phyloP scores from a whole-genome alignment of 2,113 vertebrate species.

The Psammodynastes pulverulentus region DNA sequence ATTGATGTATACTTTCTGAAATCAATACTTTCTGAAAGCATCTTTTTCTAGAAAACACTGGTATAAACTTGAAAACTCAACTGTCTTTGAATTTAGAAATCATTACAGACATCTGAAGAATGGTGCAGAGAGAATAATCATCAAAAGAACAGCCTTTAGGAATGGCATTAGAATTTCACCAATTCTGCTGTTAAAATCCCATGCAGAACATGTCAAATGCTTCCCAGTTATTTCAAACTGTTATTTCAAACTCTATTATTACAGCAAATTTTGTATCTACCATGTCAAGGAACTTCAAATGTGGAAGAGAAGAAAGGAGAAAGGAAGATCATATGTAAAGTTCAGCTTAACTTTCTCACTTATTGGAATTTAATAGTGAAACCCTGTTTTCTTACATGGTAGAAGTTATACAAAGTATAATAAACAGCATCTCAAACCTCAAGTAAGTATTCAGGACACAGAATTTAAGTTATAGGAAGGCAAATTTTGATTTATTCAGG shows the following conservation, averaged over 20 bases:
- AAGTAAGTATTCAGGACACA: not conserved
- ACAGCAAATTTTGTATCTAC: not conserved
- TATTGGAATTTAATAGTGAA: not conserved
- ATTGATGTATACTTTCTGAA: not conserved
- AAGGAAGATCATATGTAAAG: not conserved
- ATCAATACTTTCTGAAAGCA: not conserved
- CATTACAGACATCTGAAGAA: not conserved
- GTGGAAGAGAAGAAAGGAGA: not conserved
- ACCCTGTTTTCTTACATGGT: not conserved
- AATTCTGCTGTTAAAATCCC: not conserved
- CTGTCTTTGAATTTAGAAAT: not conserved
- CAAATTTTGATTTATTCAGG: not conserved
- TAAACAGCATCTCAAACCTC: not conserved
- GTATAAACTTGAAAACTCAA: not conserved
- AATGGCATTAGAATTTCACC: not conserved
- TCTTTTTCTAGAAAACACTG: not conserved
- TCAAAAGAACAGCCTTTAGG: not conserved
- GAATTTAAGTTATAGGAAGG: not conserved
- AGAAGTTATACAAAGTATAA: not conserved
- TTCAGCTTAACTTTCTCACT: not conserved
- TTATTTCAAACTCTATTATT: not conserved
- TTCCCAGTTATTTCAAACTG: not conserved
- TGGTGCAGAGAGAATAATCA: not conserved
- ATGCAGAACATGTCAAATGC: not conserved
- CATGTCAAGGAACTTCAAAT: not conserved